Conservation (phyloP, 2,113 vertebrate genomes). For the Melanerpes aurifrons region DNA sequence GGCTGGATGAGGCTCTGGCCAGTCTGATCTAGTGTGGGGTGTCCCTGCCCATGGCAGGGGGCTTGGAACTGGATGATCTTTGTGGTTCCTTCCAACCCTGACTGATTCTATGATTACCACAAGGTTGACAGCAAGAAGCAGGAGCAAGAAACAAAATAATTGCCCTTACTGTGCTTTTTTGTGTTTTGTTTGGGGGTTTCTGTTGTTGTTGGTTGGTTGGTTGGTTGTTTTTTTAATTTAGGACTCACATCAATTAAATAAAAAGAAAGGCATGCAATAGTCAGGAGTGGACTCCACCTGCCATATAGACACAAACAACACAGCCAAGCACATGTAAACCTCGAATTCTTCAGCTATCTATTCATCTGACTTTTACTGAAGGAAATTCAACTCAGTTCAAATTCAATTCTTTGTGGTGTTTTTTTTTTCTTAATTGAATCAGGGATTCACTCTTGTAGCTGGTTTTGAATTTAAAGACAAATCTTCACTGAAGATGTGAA, state of each 20-base stretch:
- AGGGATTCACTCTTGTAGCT: not conserved
- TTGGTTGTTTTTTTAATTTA: not conserved
- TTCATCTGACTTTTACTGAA: not conserved
- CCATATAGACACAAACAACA: not conserved
- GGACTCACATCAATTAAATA: not conserved
- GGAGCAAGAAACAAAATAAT: not conserved
- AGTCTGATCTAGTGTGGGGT: too few species aligned
- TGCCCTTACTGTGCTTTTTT: fast-evolving
- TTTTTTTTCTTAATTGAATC: not conserved
- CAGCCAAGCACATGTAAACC: not conserved
- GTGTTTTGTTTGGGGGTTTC: too few species aligned
- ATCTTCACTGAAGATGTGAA: not conserved
- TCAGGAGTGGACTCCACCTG: not conserved
- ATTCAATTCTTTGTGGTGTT: not conserved
- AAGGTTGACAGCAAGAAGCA: not conserved
- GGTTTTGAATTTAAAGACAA: not conserved
- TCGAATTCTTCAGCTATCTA: not conserved
- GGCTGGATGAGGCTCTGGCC: too few species aligned
- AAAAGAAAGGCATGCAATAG: not conserved
- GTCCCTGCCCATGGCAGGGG: too few species aligned
- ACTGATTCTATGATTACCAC: not conserved
- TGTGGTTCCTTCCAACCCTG: too few species aligned
- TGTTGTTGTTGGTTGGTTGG: not conserved
- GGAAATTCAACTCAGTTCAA: not conserved
- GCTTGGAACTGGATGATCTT: too few species aligned